Evolutionary conservation across 2,113 vertebrate genomes (phyloP).

Genomic region (Leuciscus idus): DNA sequence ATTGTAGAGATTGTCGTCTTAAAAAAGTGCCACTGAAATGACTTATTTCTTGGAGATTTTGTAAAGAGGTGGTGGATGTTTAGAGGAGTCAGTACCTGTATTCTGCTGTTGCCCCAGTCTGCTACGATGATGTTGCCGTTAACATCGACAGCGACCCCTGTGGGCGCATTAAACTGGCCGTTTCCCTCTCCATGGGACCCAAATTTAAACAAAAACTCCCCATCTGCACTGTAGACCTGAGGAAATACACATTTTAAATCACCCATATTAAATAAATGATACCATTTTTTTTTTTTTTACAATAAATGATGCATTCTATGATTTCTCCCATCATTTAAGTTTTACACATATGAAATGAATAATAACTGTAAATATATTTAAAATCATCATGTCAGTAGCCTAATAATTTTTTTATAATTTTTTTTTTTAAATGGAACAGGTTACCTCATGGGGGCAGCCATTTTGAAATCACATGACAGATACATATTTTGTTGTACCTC

Average conservation of each 20-base stretch:
- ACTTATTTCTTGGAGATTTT: neutral
- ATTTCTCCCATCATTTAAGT: neutral
- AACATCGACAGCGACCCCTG: constrained; percentile 89
- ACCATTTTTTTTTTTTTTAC: neutral
- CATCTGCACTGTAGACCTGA: constrained; percentile 94
- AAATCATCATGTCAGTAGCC: no score
- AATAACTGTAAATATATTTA: no score
- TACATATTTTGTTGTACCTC: neutral
- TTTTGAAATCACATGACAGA: neutral
- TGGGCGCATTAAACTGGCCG: constrained; percentile 96
- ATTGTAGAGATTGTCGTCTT: neutral
- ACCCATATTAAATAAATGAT: neutral
- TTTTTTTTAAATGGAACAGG: neutral
- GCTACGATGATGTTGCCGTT: constrained; percentile 97
- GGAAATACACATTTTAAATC: neutral
- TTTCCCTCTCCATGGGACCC: constrained; percentile 96
- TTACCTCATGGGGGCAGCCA: neutral
- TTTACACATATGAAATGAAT: neutral
- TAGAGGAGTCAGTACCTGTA: constrained; percentile 81
- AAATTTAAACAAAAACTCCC: constrained; percentile 95
- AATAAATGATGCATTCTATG: neutral
- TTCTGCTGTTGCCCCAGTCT: constrained; percentile 97
- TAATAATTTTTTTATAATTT: no score
- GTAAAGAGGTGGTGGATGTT: neutral
- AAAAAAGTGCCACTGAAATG: neutral